Percentiles rank a stretch among this genome's conserved stretches.
Evolutionary conservation across 2,888 invertebrate species (phyloP).

Genomic region (Beris morrisii): DNA sequence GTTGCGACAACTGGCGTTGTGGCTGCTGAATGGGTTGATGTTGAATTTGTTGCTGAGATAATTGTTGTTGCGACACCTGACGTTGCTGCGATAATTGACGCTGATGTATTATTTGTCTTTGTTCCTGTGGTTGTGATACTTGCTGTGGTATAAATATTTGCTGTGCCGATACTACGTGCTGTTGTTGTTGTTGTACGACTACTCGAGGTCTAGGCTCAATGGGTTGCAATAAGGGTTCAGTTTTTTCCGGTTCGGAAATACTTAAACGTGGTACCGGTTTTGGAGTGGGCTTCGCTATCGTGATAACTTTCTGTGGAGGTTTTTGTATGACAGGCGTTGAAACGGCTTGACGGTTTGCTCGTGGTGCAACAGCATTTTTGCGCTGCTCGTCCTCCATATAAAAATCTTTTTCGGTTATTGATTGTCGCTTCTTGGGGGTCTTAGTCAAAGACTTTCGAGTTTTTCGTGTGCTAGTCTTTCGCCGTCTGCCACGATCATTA

Average conservation of each 20-base stretch:
- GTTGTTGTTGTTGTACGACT: background rate
- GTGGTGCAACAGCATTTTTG: background rate
- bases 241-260: background rate
- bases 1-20: constrained; percentile 38
- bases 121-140: constrained; percentile 45
- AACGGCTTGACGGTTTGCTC: background rate
- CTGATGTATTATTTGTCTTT: constrained; percentile 45
- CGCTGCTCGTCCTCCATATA: constrained; percentile 32
- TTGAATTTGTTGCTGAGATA: constrained; percentile 45
- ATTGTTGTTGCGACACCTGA: background rate
- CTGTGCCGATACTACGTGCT: too few species aligned
- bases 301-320: constrained; percentile 3
- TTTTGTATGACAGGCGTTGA: constrained; percentile 22
- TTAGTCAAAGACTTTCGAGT: constrained; percentile 27
- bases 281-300: constrained; percentile 3
- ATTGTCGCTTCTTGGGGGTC: constrained; percentile 37
- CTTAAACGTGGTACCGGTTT: background rate
- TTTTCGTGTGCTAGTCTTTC: constrained; percentile 41
- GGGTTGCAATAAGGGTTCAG: constrained; percentile 19
- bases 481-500: constrained; percentile 56
- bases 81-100: too few species aligned
- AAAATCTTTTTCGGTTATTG: constrained; percentile 32
- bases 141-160: background rate
- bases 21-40: constrained; percentile 46
- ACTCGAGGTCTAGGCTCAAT: constrained; percentile 9